phyloP scores from a whole-genome alignment of 2,888 invertebrate genomes.

The Brachyptera putata region DNA sequence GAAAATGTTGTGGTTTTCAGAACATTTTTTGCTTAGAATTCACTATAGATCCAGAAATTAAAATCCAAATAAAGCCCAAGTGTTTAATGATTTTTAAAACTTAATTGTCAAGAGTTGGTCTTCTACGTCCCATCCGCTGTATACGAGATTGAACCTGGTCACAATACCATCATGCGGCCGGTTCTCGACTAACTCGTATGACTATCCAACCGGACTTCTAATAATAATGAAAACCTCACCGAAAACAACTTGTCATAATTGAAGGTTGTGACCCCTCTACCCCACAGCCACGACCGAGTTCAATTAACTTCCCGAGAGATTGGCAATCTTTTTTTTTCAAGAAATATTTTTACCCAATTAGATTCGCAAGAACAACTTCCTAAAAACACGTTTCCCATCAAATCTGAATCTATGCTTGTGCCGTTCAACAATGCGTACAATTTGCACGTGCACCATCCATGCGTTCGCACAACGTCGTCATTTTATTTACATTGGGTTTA shows the following conservation, averaged over 20 bases:
- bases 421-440: background rate
- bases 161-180: too few relatives aligned
- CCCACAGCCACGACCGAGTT: background rate
- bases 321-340: slow-evolving; percentile 4
- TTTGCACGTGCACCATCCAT: background rate
- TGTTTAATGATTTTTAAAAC: too few relatives aligned
- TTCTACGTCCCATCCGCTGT: too few relatives aligned
- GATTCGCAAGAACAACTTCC: slow-evolving; percentile 9
- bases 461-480: too few relatives aligned
- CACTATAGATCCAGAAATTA: too few relatives aligned
- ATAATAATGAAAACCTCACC: background rate
- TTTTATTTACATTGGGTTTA: too few relatives aligned
- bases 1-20: too few relatives aligned
- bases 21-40: too few relatives aligned
- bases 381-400: slow-evolving; percentile 6
- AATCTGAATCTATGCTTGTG: background rate
- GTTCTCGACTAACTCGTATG: too few relatives aligned
- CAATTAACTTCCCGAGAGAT: slow-evolving; percentile 9
- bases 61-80: too few relatives aligned
- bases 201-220: background rate
- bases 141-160: too few relatives aligned
- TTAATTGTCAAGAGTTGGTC: too few relatives aligned
- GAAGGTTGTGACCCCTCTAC: background rate
- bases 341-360: slow-evolving; percentile 9
- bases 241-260: slow-evolving; percentile 7